Conservation (phyloP, 2,797 vertebrate species). For the Otus scops region DNA sequence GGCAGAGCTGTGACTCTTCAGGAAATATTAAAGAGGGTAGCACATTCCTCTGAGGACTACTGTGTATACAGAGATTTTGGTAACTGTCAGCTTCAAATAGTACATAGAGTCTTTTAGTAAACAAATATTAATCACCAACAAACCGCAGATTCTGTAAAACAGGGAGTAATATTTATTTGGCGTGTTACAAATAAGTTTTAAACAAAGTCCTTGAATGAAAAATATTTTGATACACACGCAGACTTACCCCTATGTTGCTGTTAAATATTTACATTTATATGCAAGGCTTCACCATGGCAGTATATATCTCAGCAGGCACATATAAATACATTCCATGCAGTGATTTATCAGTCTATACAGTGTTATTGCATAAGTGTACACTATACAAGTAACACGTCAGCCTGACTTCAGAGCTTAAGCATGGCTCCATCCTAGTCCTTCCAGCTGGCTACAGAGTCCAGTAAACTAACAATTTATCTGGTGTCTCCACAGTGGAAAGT, state of each 20-base stretch:
- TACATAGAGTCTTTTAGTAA: background rate
- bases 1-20: background rate
- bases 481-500: background rate
- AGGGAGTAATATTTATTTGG: background rate
- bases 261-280: conserved; percentile 39
- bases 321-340: conserved; percentile 9
- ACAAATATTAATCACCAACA: background rate
- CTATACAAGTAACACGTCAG: background rate
- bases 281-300: background rate
- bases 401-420: background rate
- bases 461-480: background rate
- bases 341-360: background rate
- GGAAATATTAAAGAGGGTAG: background rate
- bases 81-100: background rate
- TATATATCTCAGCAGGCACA: background rate
- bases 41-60: background rate
- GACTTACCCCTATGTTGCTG: background rate
- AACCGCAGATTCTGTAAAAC: background rate
- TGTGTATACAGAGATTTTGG: background rate
- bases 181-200: background rate
- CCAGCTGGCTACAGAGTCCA: background rate
- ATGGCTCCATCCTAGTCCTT: background rate
- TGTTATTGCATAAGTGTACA: background rate
- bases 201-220: background rate
- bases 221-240: background rate